These are phyloP conservation scores for Caenorhabditis brenneri DNA, from an alignment of 1,140 invertebrate species.

Conservation along the genomic window DNA sequence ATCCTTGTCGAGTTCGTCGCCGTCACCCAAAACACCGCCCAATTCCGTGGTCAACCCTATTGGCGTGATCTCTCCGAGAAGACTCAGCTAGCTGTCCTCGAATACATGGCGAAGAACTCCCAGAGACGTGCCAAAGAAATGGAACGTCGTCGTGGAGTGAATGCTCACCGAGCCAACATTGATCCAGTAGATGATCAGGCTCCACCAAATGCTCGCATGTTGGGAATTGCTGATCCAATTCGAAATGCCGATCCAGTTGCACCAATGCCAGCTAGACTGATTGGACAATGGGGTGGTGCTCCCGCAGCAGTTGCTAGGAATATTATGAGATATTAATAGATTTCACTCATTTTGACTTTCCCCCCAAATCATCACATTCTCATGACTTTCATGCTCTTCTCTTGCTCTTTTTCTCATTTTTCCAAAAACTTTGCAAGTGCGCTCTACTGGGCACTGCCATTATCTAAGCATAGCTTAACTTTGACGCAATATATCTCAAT, in stretches of 20 bases:
- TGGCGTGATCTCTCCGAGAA: conserved; percentile 9
- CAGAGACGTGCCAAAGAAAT: not conserved
- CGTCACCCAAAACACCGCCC: not conserved
- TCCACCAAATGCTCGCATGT: not conserved
- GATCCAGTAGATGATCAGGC: conserved; percentile 17
- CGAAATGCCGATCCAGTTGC: not conserved
- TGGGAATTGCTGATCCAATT: not conserved
- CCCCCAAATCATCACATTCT: no score
- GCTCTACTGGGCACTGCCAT: no score
- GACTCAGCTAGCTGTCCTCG: not conserved
- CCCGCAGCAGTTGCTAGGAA: no score
- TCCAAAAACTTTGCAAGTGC: no score
- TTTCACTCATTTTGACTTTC: no score
- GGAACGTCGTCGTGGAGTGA: conserved; percentile 15
- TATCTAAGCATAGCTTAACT: no score
- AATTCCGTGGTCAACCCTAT: conserved; percentile 7
- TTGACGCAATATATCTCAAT: no score
- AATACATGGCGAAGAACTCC: not conserved
- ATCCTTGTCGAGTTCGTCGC: not conserved
- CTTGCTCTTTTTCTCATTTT: no score
- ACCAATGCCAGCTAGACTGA: not conserved
- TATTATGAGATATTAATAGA: no score
- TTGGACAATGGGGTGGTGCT: no score
- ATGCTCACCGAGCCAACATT: not conserved
- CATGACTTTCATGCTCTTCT: no score